Conservation (phyloP, 2,888 invertebrate species). For the Asteroscopus sphinx region DNA sequence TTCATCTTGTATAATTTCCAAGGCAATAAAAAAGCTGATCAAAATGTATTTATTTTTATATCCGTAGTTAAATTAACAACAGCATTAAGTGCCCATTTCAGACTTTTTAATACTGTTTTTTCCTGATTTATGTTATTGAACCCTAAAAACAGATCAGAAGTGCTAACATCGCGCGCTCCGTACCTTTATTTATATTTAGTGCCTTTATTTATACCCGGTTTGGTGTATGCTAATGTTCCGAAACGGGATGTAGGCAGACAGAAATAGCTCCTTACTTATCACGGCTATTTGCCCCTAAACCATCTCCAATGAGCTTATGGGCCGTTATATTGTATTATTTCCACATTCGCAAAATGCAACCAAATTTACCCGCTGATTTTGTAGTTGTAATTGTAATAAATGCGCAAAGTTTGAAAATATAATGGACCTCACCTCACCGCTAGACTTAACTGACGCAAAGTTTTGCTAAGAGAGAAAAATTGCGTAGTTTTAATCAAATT, state of each 20-base stretch:
- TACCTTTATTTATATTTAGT: slow-evolving; percentile 62
- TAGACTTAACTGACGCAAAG: slow-evolving; percentile 35
- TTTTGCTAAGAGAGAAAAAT: slow-evolving; percentile 51
- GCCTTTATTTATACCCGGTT: slow-evolving; percentile 65
- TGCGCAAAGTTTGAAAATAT: slow-evolving; percentile 44
- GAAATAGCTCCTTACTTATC: slow-evolving; percentile 70
- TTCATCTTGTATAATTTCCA: slow-evolving; percentile 37
- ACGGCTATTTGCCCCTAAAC: slow-evolving; percentile 69
- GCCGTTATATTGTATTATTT: slow-evolving; percentile 38
- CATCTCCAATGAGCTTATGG: slow-evolving; percentile 45
- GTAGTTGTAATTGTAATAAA: slow-evolving; percentile 49
- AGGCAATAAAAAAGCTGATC: slow-evolving; percentile 39
- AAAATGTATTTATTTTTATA: slow-evolving; percentile 46
- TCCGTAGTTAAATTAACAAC: slow-evolving; percentile 41
- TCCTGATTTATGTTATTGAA: slow-evolving; percentile 57
- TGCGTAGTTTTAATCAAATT: slow-evolving; percentile 56
- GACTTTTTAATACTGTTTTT: slow-evolving; percentile 44
- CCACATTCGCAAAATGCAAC: slow-evolving; percentile 12
- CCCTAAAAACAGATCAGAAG: slow-evolving; percentile 59
- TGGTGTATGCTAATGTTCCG: slow-evolving; percentile 65
- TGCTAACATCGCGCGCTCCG: slow-evolving; percentile 50
- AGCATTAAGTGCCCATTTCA: slow-evolving; percentile 43
- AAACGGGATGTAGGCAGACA: slow-evolving; percentile 69
- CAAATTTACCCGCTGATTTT: slow-evolving; percentile 27
- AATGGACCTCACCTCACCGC: slow-evolving; percentile 28